These are phyloP conservation scores for Canis aureus DNA, from an alignment of 2,113 vertebrate genomes.

Conservation along the genomic window DNA sequence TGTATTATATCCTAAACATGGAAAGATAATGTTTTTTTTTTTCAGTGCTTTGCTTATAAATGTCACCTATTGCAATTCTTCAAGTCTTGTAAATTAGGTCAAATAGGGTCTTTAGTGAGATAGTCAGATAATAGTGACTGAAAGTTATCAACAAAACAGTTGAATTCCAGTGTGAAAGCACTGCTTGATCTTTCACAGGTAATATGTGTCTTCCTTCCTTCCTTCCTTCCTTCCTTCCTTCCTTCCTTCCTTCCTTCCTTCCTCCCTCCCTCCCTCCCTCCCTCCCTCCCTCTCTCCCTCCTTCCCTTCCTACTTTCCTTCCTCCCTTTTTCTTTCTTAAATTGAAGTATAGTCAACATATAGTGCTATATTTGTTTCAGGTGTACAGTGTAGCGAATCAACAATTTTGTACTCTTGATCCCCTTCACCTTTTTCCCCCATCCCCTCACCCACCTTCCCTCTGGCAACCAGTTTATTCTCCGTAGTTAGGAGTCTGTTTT, in stretches of 20 bases:
- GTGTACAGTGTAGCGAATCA: neutral
- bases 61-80: neutral
- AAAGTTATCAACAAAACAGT: neutral
- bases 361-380: neutral
- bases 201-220: neutral
- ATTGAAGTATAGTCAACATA: neutral
- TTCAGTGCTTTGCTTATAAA: neutral
- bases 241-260: neutral
- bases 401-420: neutral
- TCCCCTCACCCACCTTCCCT: neutral
- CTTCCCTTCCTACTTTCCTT: too few relatives aligned
- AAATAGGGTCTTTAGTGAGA: neutral
- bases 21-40: neutral
- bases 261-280: fast-evolving
- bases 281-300: too few relatives aligned
- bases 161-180: neutral
- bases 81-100: neutral
- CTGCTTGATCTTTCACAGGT: neutral
- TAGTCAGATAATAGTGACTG: neutral
- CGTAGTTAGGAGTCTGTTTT: neutral
- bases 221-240: neutral
- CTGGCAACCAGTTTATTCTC: neutral
- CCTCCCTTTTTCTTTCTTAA: neutral
- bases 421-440: neutral
- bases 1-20: neutral